A percentile compares a stretch with the other conserved stretches of the same genome.
These are phyloP conservation scores for Maniola hyperantus DNA, from an alignment of 2,888 invertebrate genomes.

Conservation along the genomic window DNA sequence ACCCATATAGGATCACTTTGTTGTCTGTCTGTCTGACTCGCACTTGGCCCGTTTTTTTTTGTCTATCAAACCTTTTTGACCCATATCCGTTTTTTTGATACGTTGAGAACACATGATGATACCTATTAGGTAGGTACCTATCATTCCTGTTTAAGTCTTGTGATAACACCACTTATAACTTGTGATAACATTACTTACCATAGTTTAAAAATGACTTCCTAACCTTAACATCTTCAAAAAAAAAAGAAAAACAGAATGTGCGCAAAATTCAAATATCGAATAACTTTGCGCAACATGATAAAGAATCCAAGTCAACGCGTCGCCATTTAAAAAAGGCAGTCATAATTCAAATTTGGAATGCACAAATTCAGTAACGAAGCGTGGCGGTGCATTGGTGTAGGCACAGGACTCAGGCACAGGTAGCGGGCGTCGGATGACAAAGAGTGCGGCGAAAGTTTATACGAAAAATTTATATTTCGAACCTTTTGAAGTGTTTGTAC, in stretches of 20 bases:
- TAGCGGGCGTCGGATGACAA: conserved; percentile 56
- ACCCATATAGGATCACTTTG: too few relatives aligned
- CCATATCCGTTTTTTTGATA: too few relatives aligned
- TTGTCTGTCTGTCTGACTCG: too few relatives aligned
- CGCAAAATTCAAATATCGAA: conserved; percentile 5
- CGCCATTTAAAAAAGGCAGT: conserved; percentile 39
- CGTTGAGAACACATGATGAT: too few relatives aligned
- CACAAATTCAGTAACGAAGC: conserved; percentile 76
- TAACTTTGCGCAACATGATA: conserved; percentile 20
- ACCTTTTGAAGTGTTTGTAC: conserved; percentile 9
- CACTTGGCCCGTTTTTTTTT: too few relatives aligned
- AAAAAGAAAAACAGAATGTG: neutral
- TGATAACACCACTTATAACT: too few relatives aligned
- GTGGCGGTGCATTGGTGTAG: conserved; percentile 48
- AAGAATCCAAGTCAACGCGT: conserved; percentile 34
- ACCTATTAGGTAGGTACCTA: too few relatives aligned
- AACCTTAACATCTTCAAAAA: neutral
- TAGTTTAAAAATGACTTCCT: neutral
- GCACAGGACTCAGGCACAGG: conserved; percentile 50
- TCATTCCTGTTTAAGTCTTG: too few relatives aligned
- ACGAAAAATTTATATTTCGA: conserved; percentile 17
- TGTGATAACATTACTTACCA: too few relatives aligned
- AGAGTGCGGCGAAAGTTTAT: conserved; percentile 43
- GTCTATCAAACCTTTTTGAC: too few relatives aligned
- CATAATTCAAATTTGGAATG: conserved; percentile 73